These are phyloP conservation scores for Formicarius rufipectus DNA, from an alignment of 2,113 vertebrate species.

Conservation along the genomic window DNA sequence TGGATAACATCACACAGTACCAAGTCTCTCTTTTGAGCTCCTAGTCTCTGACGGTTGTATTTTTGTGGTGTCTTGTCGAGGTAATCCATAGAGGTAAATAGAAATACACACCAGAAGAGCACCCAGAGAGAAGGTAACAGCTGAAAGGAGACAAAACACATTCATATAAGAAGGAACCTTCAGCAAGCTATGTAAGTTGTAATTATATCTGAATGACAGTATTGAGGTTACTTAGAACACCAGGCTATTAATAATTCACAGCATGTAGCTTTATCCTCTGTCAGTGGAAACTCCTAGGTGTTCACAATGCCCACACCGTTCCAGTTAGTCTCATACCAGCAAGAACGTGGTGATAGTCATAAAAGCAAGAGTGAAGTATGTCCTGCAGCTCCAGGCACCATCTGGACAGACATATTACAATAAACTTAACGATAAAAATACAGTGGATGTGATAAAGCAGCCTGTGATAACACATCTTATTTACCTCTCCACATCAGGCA, in stretches of 20 bases:
- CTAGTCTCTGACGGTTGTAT: slow-evolving; percentile 60
- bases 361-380: not conserved
- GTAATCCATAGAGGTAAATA: slow-evolving; percentile 95
- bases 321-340: fast-evolving
- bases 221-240: not conserved
- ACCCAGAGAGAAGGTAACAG: slow-evolving; percentile 83
- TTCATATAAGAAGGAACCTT: not conserved
- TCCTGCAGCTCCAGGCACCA: not conserved
- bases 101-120: slow-evolving; percentile 91
- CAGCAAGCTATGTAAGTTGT: not conserved
- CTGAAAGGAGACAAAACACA: slow-evolving; percentile 71
- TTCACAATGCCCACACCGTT: not conserved
- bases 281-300: not conserved
- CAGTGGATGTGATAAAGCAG: not conserved
- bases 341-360: not conserved
- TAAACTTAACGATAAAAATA: not conserved
- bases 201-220: not conserved
- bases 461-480: not conserved
- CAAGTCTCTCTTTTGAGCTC: slow-evolving; percentile 78
- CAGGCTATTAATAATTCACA: not conserved
- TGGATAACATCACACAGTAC: slow-evolving; percentile 72
- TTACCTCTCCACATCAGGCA: not conserved
- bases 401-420: not conserved
- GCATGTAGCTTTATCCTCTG: not conserved
- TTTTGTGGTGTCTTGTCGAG: slow-evolving; percentile 88